Base-by-base conservation (phyloP, 1,140 invertebrate genomes). In the Trissolcus basalis region DNA sequence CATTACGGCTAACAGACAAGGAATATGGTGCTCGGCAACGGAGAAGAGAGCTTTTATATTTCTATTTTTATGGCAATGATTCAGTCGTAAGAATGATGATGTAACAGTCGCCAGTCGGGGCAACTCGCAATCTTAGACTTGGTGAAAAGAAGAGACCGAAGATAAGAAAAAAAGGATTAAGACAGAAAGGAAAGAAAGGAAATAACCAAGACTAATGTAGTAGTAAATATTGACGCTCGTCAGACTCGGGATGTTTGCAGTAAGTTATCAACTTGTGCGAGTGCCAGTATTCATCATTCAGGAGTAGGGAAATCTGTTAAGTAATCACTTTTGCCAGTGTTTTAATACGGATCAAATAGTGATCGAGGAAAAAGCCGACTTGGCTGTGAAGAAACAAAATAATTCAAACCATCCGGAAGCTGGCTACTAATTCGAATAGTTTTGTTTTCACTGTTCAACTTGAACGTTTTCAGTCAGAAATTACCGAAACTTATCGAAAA, bases 261-360 rank as follows among this genome's bases (percentile, higher is more conserved):
- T 74, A 60, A 79, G 69, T 79, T 79, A 79, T 82, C 69, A 80
- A 75, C 59, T 64, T 70, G 5, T 58, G 35, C 16, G 12, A 51
- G 41, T 33, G 47, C 44, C 48, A 56, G 56, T 60, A 50, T 56
- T 41, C 13, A 14, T 12, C 32, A 49, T 55, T 68, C 27, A 54
- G 48, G 39, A 64, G 15, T 44, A 53, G 67, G 54, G 55, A 78
- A 80, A 78, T 80, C 63, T 74, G 71, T 65, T 71, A 68, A 71
- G 60, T 71, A 49, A 65, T 81, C 56, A 67, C 64, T 69, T 51
- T 74, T 50, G 55, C 51, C 9, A 2, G n/a, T 11, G 9, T n/a
- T 11, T n/a, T 27, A 27, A 27, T 27, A 27, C 19, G 6, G 19
- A 27, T 27, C 19, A 27, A 27, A 27, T 6, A 27, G 19, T 27